Conservation (phyloP, 2,797 vertebrate species). For the Catostomus latipinnis region DNA sequence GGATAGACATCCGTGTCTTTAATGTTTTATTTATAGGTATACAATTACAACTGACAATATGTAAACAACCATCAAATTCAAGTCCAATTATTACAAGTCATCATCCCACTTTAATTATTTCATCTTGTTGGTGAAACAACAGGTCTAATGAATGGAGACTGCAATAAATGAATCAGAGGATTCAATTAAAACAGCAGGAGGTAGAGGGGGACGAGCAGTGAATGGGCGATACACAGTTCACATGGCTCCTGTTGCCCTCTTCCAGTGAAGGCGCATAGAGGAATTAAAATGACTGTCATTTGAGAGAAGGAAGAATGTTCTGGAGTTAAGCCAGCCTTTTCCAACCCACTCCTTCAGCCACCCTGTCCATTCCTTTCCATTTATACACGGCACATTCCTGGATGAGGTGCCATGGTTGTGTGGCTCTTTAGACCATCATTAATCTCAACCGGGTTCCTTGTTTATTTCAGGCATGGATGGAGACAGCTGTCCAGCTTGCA, state of each 20-base stretch:
- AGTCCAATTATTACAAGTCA: not conserved
- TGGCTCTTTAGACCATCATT: conserved; percentile 87
- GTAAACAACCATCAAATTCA: not conserved
- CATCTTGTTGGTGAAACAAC: not conserved
- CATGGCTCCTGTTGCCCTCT: conserved; percentile 41
- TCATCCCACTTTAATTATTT: not conserved
- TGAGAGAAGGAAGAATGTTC: conserved; percentile 68
- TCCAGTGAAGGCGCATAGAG: conserved; percentile 53
- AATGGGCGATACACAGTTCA: conserved; percentile 30
- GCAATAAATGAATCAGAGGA: conserved; percentile 22
- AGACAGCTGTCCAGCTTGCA: conserved; percentile 83
- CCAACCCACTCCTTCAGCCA: conserved; percentile 68
- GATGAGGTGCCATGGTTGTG: conserved; percentile 80
- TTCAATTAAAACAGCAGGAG: conserved; percentile 22
- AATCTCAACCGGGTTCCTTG: conserved; percentile 85
- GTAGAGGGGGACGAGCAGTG: not conserved
- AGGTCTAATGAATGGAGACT: conserved; percentile 18
- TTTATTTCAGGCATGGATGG: conserved; percentile 83
- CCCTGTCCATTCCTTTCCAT: conserved; percentile 81
- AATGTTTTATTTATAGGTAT: conserved; percentile 6
- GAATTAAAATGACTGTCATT: conserved; percentile 70
- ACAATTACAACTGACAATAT: not conserved
- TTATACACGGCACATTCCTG: conserved; percentile 86
- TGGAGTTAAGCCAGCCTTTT: conserved; percentile 73
- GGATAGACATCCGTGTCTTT: not conserved